These are phyloP conservation scores for Cossypha heuglini DNA, from an alignment of 2,797 vertebrate species.

Conservation along the genomic window DNA sequence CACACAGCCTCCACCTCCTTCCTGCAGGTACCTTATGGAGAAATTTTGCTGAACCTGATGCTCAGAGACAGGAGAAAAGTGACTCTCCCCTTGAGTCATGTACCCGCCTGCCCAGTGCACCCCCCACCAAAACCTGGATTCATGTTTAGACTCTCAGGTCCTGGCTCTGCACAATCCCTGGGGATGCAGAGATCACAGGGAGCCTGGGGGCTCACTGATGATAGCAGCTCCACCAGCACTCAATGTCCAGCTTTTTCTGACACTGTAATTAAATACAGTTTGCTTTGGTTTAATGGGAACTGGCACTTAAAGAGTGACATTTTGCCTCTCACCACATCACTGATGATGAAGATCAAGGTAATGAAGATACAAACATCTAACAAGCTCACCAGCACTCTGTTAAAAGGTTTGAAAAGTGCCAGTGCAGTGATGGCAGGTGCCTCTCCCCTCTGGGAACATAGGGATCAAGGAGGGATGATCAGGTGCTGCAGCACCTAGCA, in stretches of 20 bases:
- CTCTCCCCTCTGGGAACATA: background rate
- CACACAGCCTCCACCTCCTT: background rate
- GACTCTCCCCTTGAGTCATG: rapidly evolving
- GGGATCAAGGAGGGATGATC: background rate
- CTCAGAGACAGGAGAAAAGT: background rate
- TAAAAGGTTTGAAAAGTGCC: background rate
- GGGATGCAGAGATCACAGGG: background rate
- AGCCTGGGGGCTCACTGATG: background rate
- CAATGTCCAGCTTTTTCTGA: background rate
- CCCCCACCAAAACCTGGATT: background rate
- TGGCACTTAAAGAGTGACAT: background rate
- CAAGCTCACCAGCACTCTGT: background rate
- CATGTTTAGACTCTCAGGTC: background rate
- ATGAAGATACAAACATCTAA: background rate
- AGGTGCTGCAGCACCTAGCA: background rate
- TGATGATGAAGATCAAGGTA: background rate
- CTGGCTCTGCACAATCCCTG: background rate
- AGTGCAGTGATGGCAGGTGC: background rate
- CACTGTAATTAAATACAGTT: background rate
- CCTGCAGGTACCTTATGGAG: rapidly evolving
- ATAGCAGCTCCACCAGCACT: background rate
- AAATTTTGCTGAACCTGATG: background rate
- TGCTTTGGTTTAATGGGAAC: background rate
- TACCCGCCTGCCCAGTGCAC: rapidly evolving
- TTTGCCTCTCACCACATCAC: background rate